Percentiles rank a stretch among this genome's conserved stretches.
Evolutionary conservation across 2,113 vertebrate species (phyloP).

Genomic region (Tringa solitaria): DNA sequence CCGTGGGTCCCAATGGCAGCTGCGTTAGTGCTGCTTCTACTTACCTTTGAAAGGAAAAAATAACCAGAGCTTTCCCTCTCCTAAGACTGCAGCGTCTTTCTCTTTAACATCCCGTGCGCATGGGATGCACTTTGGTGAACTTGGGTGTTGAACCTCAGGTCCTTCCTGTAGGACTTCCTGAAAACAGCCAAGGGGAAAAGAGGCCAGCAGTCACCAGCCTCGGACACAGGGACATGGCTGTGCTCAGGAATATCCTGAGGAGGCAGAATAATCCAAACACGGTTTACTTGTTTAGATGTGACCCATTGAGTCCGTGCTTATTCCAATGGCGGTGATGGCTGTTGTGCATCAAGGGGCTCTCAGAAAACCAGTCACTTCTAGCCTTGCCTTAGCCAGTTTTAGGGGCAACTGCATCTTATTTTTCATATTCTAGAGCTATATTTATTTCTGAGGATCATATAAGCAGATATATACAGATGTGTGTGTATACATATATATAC

Average conservation of each 20-base stretch:
- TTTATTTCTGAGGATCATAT: background rate
- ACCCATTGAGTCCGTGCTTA: background rate
- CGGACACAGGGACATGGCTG: background rate
- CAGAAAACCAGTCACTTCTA: background rate
- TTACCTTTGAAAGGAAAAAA: background rate
- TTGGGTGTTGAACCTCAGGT: background rate
- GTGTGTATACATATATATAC: too few species aligned
- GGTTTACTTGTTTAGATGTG: background rate
- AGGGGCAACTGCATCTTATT: background rate
- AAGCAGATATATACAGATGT: background rate
- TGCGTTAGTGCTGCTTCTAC: background rate
- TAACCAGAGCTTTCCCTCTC: background rate
- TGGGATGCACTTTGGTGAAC: background rate
- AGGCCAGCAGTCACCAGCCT: background rate
- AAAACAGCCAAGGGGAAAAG: background rate
- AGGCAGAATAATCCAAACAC: background rate
- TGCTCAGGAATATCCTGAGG: background rate
- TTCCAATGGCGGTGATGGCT: background rate
- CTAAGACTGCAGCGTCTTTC: background rate
- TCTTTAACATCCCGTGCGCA: background rate
- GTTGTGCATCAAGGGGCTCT: background rate
- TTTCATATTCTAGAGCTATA: background rate
- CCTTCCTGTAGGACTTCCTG: conserved; percentile 61
- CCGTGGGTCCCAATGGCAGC: background rate
- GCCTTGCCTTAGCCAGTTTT: background rate